Evolutionary conservation across 2,113 vertebrate genomes (phyloP), one percentile per base, ranked within the genome.

Genomic region (Cyprinus carpio): DNA sequence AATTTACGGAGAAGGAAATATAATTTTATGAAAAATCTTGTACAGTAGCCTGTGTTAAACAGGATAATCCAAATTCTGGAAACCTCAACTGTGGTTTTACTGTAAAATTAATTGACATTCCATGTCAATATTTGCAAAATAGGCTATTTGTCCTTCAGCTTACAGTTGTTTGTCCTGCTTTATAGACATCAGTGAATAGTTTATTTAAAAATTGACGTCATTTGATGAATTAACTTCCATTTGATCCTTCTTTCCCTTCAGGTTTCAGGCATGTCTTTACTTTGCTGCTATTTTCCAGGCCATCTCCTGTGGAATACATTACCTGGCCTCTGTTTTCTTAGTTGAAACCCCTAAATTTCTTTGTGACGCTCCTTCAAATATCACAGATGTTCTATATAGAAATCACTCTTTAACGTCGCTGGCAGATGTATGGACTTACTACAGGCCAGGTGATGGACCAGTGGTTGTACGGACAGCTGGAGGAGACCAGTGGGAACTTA

Each of bases 301-400:
- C 60, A 90, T 94, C 20, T 93, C 98, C n/a, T 98, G 97, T 88
- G 97, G 97, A 49, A 97, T 98, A 89, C 97, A 99, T 89, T 99
- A 98, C 90, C 92, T 98, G 91, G 93, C 97, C 2, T 97, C 97
- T 1, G 96, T 98, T 56, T 98, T 99, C n/a, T 91, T 99, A 89
- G 95, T 96, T 77, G 93, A 95, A 81, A 95, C 96, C 7, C 98
- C 97, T 4, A 94, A 94, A 83, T 96, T 97, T 89, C 84, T 96
- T 64, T 97, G 96, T 87, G 89, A 86, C 0, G 86, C 93, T 71
- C 93, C 95, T 1, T 93, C 92, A 88, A 97, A 97, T 82, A 92
- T 97, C 88, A 97, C 94, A 11, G 87, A 80, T 1, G 88, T 96
- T 86, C 90, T 97, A 37, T 94, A 94, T 23, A 90, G 89, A 65